Base-by-base conservation (phyloP, 2,888 invertebrate species). In the Hesperia comma region DNA sequence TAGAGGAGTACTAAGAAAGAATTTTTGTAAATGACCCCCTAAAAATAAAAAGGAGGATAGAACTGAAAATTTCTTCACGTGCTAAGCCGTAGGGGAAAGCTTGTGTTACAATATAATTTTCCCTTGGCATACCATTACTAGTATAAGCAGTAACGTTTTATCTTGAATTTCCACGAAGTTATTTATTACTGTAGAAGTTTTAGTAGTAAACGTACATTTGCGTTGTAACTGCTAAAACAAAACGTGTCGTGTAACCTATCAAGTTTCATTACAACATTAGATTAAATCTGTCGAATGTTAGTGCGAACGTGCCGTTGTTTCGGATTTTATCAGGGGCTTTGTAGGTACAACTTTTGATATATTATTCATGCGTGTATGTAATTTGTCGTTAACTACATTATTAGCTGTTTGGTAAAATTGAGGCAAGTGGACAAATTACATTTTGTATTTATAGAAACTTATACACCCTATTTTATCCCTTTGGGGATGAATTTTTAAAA, bases 201-300 rank as follows among this genome's bases (percentile, higher is more conserved):
- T 10, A 32, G 33, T 43, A 4, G 43, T 43, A 12, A 15, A n/a
- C 43, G 15, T 54, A 54, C 33, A 33, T 54, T 54, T 53, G 51
- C 61, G 61, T 61, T 49, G 19, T 37, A 49, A 40, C 14, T 46
- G 46, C 17, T 17, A 46, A 14, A 14, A 26, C 26, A 17, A 19
- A 53, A 61, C 61, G 61, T 61, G 61, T 61, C 61, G 61, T 61
- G 61, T 61, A 19, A 2, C 61, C 37, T 61, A 61, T 61, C 61
- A 40, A 37, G 61, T 61, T 61, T 37, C 61, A 17, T 61, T 53
- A 61, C 61, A 21, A 40, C 51, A 51, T 61, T 61, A 53, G 61
- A 53, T 53, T 51, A n/a, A n/a, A 61, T 14, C 12, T 49, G 17
- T 49, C 49, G 53, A 26, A 53, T 53, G n/a, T 6, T 15, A 10